Evolutionary conservation across 2,113 vertebrate genomes (phyloP).

Genomic region (Trichomycterus rosablanca): DNA sequence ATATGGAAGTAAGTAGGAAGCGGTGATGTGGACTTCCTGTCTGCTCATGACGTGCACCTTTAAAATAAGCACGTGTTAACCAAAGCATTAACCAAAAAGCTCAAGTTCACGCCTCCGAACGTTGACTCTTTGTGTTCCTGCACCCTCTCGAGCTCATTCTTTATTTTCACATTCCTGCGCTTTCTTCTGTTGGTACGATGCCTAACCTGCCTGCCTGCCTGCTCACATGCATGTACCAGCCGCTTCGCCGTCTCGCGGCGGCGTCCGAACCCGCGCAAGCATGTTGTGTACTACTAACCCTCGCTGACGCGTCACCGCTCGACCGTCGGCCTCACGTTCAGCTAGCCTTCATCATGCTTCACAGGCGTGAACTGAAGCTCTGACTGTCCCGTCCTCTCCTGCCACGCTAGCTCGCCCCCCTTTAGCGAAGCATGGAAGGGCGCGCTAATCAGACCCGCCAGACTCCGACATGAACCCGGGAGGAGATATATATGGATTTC

Average conservation of each 20-base stretch:
- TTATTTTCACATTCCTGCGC: slow-evolving; percentile 66
- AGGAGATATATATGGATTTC: no score
- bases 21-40: slow-evolving; percentile 81
- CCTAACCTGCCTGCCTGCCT: slow-evolving; percentile 68
- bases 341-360: background rate
- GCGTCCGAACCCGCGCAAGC: slow-evolving; percentile 74
- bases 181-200: slow-evolving; percentile 57
- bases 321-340: background rate
- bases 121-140: slow-evolving; percentile 58
- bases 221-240: slow-evolving; percentile 86
- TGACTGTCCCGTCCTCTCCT: no score
- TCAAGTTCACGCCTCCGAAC: slow-evolving; percentile 47
- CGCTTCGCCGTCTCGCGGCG: slow-evolving; percentile 70
- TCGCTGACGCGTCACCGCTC: slow-evolving; percentile 15
- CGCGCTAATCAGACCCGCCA: no score
- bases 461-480: no score
- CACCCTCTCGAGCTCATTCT: slow-evolving; percentile 69
- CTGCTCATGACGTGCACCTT: slow-evolving; percentile 91
- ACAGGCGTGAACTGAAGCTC: no score
- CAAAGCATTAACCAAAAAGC: slow-evolving; percentile 16
- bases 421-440: no score
- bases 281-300: slow-evolving; percentile 81
- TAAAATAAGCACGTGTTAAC: no score
- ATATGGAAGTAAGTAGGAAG: slow-evolving; percentile 99
- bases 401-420: no score